These are phyloP conservation scores for Scaptomyza parva DNA, from an alignment of 2,888 invertebrate species.

Conservation along the genomic window DNA sequence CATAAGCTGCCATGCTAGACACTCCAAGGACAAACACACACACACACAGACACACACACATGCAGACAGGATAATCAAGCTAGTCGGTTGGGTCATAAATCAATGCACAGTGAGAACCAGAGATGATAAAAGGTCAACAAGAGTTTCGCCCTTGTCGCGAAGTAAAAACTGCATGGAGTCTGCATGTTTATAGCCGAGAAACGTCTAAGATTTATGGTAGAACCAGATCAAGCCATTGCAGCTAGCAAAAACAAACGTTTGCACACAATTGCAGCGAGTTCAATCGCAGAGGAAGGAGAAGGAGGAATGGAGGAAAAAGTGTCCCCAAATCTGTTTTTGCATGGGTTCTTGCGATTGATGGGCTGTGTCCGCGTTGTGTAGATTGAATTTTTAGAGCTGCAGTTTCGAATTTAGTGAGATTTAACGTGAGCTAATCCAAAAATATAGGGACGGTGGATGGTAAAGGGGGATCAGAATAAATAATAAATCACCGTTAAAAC, in stretches of 20 bases:
- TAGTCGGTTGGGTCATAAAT: slow-evolving; percentile 61
- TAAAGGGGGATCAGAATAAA: no score
- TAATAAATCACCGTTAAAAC: background rate
- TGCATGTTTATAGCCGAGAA: slow-evolving; percentile 54
- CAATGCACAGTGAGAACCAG: slow-evolving; percentile 49
- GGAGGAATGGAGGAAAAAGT: slow-evolving; percentile 11
- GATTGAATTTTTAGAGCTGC: slow-evolving; percentile 27
- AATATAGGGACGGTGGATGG: background rate
- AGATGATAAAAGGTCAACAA: slow-evolving; percentile 40
- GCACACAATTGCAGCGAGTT: slow-evolving; percentile 17
- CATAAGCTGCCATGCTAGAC: slow-evolving; percentile 45
- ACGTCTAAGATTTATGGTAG: slow-evolving; percentile 66
- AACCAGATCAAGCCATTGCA: slow-evolving; percentile 61
- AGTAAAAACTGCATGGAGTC: slow-evolving; percentile 42
- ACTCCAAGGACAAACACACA: slow-evolving; percentile 24
- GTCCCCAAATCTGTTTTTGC: background rate
- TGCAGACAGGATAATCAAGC: slow-evolving; percentile 59
- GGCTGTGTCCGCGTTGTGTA: background rate
- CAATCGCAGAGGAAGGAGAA: slow-evolving; percentile 1
- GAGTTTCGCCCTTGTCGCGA: slow-evolving; percentile 28
- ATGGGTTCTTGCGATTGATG: background rate
- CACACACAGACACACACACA: slow-evolving; percentile 8
- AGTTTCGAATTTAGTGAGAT: slow-evolving; percentile 31
- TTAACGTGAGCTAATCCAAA: slow-evolving; percentile 22
- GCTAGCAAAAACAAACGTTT: slow-evolving; percentile 21